Evolutionary conservation across 2,113 vertebrate genomes (phyloP).

Genomic region (Hassar affinis): DNA sequence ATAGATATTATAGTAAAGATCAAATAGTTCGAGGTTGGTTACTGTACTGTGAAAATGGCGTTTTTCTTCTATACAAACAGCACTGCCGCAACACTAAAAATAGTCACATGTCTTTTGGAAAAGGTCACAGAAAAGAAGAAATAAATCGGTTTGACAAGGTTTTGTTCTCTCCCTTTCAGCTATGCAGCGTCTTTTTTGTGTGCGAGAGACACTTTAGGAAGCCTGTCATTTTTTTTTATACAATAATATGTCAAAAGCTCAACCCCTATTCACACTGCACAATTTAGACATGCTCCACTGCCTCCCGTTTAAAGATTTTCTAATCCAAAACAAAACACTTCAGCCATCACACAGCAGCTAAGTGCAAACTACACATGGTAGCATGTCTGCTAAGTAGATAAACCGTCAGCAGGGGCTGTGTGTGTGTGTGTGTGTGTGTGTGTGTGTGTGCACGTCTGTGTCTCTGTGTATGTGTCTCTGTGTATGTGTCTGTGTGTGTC

Average conservation of each 20-base stretch:
- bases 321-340: constrained; percentile 34
- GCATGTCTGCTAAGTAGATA: constrained; percentile 3
- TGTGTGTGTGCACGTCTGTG: not conserved
- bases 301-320: constrained; percentile 28
- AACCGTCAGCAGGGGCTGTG: not conserved
- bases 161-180: constrained; percentile 4
- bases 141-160: constrained; percentile 16
- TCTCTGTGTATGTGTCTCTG: too few relatives aligned
- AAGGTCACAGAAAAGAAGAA: constrained; percentile 25
- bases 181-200: not conserved
- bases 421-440: not conserved
- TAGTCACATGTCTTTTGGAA: not conserved
- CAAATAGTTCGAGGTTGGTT: not conserved
- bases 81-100: not conserved
- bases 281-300: constrained; percentile 13
- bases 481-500: too few relatives aligned
- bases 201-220: not conserved
- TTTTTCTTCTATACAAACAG: not conserved
- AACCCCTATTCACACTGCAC: not conserved
- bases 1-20: not conserved
- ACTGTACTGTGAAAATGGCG: not conserved
- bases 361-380: constrained; percentile 9
- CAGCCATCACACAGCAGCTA: not conserved
- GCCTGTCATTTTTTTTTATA: not conserved
- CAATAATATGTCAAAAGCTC: not conserved